A percentile compares a stretch with the other conserved stretches of the same genome.
Conservation (phyloP, 2,113 vertebrate species). For the Fulica atra region DNA sequence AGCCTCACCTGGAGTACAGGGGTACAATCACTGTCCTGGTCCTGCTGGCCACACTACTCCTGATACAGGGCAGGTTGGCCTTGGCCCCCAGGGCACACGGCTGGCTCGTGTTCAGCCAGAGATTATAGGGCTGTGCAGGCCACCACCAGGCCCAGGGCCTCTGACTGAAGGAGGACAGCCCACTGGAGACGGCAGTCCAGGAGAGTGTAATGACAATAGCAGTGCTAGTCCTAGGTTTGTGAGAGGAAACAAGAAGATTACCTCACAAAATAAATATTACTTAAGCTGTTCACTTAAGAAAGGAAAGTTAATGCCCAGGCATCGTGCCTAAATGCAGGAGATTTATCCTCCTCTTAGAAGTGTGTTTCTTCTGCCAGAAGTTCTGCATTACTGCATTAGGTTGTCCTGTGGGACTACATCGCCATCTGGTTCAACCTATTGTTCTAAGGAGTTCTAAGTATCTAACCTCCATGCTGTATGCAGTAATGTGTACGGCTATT, state of each 20-base stretch:
- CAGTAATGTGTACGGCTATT: background rate
- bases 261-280: conserved; percentile 64
- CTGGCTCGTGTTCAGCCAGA: background rate
- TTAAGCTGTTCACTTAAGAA: conserved; percentile 42
- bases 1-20: too few species aligned
- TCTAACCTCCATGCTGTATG: background rate
- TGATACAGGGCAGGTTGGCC: too few species aligned
- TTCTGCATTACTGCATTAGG: conserved; percentile 28
- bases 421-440: conserved; percentile 57
- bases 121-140: background rate
- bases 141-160: background rate
- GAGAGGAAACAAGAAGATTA: conserved; percentile 56
- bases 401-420: conserved; percentile 20
- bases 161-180: background rate
- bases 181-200: background rate
- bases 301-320: conserved; percentile 45
- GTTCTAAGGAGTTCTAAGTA: conserved; percentile 48
- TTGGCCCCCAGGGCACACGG: too few species aligned
- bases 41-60: too few species aligned
- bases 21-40: too few species aligned
- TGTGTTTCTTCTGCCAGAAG: conserved; percentile 43
- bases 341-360: conserved; percentile 53
- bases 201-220: background rate
- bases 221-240: background rate
- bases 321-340: conserved; percentile 47